Conservation (phyloP, 2,113 vertebrate genomes). For the Thunnus maccoyii region DNA sequence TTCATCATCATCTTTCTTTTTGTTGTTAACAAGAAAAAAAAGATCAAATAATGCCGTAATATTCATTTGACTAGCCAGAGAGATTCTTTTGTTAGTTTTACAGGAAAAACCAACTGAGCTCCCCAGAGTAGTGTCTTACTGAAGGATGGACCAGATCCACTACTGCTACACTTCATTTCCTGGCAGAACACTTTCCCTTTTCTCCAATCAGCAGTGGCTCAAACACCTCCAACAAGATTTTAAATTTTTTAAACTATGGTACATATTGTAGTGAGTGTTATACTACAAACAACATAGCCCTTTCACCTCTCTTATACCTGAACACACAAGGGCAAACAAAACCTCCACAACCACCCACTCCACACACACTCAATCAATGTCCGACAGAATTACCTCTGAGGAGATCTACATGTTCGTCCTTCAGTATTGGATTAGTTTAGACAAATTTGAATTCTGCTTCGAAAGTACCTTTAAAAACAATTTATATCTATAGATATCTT, state of each 20-base stretch:
- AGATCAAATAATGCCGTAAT: slow-evolving; percentile 57
- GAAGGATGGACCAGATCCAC: slow-evolving; percentile 37
- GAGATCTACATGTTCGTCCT: too few species aligned
- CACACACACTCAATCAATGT: not conserved
- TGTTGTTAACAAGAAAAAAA: slow-evolving; percentile 55
- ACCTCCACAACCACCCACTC: not conserved
- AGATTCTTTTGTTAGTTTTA: slow-evolving; percentile 57
- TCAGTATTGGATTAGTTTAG: too few species aligned
- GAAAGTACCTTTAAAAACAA: too few species aligned
- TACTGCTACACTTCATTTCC: slow-evolving; percentile 29
- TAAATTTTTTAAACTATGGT: slow-evolving; percentile 13
- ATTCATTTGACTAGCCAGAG: slow-evolving; percentile 52
- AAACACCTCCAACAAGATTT: slow-evolving; percentile 33
- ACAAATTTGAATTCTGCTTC: too few species aligned
- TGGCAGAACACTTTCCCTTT: slow-evolving; percentile 14
- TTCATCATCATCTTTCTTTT: slow-evolving; percentile 61
- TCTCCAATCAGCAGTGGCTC: slow-evolving; percentile 29
- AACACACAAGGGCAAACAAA: slow-evolving; percentile 11
- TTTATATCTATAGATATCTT: too few species aligned
- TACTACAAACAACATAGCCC: not conserved
- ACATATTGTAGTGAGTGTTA: not conserved
- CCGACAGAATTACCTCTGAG: too few species aligned
- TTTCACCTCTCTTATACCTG: not conserved
- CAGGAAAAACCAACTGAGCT: slow-evolving; percentile 53
- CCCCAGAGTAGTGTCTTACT: slow-evolving; percentile 46